Conservation (phyloP, 2,113 vertebrate genomes). For the Proteles cristata region DNA sequence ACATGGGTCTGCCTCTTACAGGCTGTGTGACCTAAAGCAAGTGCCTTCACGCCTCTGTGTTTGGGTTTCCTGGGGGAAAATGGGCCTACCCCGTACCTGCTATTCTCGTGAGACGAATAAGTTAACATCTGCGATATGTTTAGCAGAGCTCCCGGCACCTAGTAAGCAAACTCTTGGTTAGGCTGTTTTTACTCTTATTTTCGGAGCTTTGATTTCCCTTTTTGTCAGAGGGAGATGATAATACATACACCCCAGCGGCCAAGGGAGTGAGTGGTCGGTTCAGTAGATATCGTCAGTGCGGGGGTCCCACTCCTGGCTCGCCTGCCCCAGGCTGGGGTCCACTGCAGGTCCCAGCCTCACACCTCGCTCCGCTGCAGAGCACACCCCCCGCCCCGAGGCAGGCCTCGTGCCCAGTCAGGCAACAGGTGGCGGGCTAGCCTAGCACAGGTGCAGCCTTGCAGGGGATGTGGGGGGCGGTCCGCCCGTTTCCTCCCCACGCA, state of each 20-base stretch:
- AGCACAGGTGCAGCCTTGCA: conserved; percentile 69
- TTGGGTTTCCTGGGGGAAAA: not conserved
- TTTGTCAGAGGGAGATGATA: not conserved
- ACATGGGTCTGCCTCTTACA: not conserved
- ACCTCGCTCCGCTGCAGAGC: not conserved
- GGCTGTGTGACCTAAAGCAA: not conserved
- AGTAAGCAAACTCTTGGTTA: not conserved
- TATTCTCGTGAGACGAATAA: not conserved
- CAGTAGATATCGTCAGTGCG: not conserved
- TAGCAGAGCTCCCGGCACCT: not conserved
- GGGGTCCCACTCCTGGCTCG: not conserved
- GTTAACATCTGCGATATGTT: not conserved
- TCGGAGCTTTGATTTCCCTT: not conserved
- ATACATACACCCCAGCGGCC: not conserved
- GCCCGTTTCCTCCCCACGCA: conserved; percentile 52
- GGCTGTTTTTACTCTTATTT: not conserved
- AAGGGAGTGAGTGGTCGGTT: not conserved
- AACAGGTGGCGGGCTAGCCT: conserved; percentile 64
- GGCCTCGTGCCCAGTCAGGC: not conserved
- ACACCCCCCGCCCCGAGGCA: not conserved
- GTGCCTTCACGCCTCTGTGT: not conserved
- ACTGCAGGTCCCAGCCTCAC: not conserved
- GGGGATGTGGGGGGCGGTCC: conserved; percentile 30
- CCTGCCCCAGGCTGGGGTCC: fast-evolving
- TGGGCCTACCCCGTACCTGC: too few relatives aligned